Evolutionary conservation across 2,888 invertebrate genomes (phyloP), one percentile per base, ranked within the genome.

Genomic region (Nomada lathburiana): DNA sequence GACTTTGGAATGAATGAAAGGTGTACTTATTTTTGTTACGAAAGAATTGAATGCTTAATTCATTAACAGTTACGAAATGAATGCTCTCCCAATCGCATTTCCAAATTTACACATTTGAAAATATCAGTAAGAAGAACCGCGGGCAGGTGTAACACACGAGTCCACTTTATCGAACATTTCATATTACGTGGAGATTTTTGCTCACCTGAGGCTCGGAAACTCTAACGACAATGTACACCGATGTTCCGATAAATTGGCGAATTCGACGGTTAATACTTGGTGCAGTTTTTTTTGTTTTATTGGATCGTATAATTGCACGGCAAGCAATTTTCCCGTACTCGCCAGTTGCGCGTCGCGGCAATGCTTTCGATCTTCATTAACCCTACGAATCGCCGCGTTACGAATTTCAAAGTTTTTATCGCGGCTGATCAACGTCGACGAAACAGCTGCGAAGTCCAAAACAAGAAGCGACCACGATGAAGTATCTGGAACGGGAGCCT

Each of bases 371-470:
- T 50, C 16, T 10, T 20, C 57, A 57, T 74, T 74, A 76, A 70
- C 71, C 67, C 23, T 20, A 53, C 23, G 55, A 57, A 62, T 23
- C 59, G 29, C 69, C 44, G 16, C n/a, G 65, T 52, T 47, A 57
- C 65, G 72, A 71, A 79, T 76, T 83, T 85, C 47, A 16, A 73
- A 73, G 55, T 67, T 53, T 68, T 80, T 83, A 73, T 85, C 85
- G 55, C 52, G n/a, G 2, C 20, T 62, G 85, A 82, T 85, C 82
- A 20, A 29, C 57, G 29, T 9, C 68, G 7, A n/a, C 29, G 68
- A 50, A 84, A 76, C 85, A 86, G 85, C 76, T 86, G 85, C 83
- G 20, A 73, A 59, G 62, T 70, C 47, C 75, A 71, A 63, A 68
- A 42, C 29, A 59, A 75, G 62, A 60, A 72, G 52, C 44, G 76